Conservation (phyloP, 2,797 vertebrate species). For the Pelodytes ibericus region DNA sequence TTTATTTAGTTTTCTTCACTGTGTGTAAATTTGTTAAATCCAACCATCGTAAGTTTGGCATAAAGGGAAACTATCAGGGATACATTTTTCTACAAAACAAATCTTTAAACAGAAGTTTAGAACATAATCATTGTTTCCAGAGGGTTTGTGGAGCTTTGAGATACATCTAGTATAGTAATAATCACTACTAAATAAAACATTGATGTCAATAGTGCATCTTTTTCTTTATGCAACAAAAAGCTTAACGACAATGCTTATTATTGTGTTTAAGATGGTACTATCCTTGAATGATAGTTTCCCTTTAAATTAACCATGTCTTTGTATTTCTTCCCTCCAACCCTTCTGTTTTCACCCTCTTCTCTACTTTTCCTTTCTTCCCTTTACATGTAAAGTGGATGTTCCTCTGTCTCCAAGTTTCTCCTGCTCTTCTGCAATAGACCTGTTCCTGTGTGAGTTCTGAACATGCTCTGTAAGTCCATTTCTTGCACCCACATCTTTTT, state of each 20-base stretch:
- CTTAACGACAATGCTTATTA: neutral
- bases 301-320: conserved; percentile 63
- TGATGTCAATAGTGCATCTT: too few species aligned
- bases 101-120: too few species aligned
- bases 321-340: conserved; percentile 63
- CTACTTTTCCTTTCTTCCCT: conserved; percentile 61
- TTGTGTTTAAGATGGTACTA: neutral
- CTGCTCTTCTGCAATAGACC: conserved; percentile 96
- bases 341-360: conserved; percentile 58
- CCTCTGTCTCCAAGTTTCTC: conserved; percentile 92
- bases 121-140: neutral
- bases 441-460: conserved; percentile 88
- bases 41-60: too few species aligned
- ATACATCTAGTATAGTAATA: neutral
- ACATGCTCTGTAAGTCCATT: conserved; percentile 71
- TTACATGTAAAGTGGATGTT: conserved; percentile 84
- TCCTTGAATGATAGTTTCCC: conserved; percentile 41
- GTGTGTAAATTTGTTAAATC: too few species aligned
- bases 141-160: neutral
- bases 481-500: conserved; percentile 61
- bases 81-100: too few species aligned
- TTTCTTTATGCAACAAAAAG: neutral
- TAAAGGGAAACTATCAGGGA: too few species aligned
- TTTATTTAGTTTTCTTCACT: too few species aligned
- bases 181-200: neutral